phyloP scores from a whole-genome alignment of 1,140 invertebrate species.

The Anastrepha obliqua region DNA sequence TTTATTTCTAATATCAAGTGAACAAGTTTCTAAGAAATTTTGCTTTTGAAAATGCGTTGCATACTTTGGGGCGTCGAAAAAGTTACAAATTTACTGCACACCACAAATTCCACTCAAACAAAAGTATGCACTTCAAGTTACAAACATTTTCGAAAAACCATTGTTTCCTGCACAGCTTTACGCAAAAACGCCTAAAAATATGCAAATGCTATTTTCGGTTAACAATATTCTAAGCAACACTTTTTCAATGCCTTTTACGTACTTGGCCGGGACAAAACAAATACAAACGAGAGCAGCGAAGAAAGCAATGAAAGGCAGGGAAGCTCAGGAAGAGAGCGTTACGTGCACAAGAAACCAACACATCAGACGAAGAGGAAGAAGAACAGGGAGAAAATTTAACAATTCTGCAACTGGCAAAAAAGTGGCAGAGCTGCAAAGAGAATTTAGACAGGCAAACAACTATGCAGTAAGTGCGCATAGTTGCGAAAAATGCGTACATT shows the following conservation, averaged over 20 bases:
- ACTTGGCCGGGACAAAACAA: neutral
- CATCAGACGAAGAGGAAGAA: neutral
- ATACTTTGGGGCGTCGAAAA: neutral
- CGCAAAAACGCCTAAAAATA: constrained; percentile 28
- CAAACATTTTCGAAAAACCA: neutral
- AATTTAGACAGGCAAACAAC: neutral
- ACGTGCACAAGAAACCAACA: constrained; percentile 5
- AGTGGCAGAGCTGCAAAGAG: neutral
- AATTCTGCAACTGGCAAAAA: constrained; percentile 10
- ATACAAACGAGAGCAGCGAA: neutral
- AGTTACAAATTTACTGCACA: neutral
- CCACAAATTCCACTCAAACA: neutral
- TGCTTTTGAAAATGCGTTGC: neutral
- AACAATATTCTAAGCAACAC: neutral
- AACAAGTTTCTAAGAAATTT: no score
- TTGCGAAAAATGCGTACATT: neutral
- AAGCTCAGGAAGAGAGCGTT: neutral
- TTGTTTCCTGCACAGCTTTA: neutral
- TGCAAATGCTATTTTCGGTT: no score
- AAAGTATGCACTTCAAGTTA: constrained; percentile 11
- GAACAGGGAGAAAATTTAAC: constrained; percentile 14
- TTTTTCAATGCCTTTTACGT: neutral
- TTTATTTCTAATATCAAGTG: no score
- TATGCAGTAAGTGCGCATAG: neutral
- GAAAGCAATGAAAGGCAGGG: neutral